A percentile compares a stretch with the other conserved stretches of the same genome.
These are phyloP conservation scores for Dione juno DNA, from an alignment of 2,888 invertebrate species.

Conservation along the genomic window DNA sequence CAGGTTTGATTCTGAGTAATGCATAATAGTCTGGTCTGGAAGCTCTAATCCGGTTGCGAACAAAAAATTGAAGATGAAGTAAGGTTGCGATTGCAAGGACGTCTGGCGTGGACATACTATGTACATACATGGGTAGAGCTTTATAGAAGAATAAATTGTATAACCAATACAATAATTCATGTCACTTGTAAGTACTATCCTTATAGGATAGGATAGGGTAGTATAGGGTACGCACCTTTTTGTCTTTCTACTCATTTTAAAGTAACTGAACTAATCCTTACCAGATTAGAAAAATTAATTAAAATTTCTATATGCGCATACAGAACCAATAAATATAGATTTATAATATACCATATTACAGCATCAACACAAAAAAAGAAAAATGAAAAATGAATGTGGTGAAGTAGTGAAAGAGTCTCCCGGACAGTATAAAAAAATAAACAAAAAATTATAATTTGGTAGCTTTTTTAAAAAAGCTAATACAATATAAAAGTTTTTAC, in stretches of 20 bases:
- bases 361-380: not conserved
- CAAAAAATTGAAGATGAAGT: conserved; percentile 48
- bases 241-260: too few relatives aligned
- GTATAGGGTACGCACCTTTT: too few relatives aligned
- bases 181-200: not conserved
- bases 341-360: too few relatives aligned
- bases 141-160: not conserved
- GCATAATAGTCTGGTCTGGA: conserved; percentile 60
- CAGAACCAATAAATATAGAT: too few relatives aligned
- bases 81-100: conserved; percentile 49
- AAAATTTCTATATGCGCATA: too few relatives aligned
- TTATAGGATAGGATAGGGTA: not conserved
- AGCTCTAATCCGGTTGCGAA: conserved; percentile 52
- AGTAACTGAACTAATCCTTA: too few relatives aligned
- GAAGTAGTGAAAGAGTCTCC: too few relatives aligned
- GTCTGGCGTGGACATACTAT: conserved; percentile 23
- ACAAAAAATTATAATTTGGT: too few relatives aligned
- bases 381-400: not conserved
- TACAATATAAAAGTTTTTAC: too few relatives aligned
- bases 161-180: not conserved
- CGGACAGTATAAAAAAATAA: too few relatives aligned
- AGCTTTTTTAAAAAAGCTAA: too few relatives aligned
- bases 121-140: not conserved
- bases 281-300: too few relatives aligned
- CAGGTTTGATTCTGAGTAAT: conserved; percentile 67